Evolutionary conservation across 2,113 vertebrate genomes (phyloP).

Genomic region (Talpa occidentalis): DNA sequence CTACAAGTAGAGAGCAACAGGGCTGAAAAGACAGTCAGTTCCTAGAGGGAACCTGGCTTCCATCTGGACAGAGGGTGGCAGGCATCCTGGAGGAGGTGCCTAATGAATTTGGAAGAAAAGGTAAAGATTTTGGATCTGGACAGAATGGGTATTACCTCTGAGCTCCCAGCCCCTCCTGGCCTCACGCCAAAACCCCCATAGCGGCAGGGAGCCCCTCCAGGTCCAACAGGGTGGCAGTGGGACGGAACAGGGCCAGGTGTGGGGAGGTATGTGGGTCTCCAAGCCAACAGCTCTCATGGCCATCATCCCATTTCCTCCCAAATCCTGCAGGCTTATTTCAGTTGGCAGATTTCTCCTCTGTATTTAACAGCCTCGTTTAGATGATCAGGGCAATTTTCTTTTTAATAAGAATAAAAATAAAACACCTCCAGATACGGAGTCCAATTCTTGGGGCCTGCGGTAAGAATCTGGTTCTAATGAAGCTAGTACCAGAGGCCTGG

Average conservation of each 20-base stretch:
- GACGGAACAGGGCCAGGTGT: accelerated
- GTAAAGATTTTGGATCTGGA: background rate
- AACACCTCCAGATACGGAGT: constrained; percentile 7
- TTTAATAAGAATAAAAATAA: constrained; percentile 67
- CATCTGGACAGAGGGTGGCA: background rate
- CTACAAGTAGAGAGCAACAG: background rate
- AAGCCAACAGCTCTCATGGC: background rate
- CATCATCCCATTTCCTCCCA: constrained; percentile 13
- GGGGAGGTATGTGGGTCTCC: background rate
- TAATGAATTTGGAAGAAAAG: background rate
- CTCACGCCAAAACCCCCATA: accelerated
- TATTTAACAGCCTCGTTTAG: background rate
- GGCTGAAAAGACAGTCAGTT: background rate
- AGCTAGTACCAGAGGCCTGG: background rate
- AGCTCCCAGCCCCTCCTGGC: background rate
- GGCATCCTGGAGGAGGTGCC: background rate
- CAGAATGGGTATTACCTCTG: background rate
- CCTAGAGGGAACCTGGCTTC: background rate
- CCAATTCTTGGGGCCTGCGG: background rate
- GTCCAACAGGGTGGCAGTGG: no score
- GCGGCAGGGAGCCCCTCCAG: background rate
- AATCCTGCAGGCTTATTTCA: constrained; percentile 4
- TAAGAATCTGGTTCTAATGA: constrained; percentile 18
- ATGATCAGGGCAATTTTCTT: constrained; percentile 39
- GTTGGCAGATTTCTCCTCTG: constrained; percentile 25